Evolutionary conservation across 2,888 invertebrate species (phyloP).

Genomic region (Melieria picta): DNA sequence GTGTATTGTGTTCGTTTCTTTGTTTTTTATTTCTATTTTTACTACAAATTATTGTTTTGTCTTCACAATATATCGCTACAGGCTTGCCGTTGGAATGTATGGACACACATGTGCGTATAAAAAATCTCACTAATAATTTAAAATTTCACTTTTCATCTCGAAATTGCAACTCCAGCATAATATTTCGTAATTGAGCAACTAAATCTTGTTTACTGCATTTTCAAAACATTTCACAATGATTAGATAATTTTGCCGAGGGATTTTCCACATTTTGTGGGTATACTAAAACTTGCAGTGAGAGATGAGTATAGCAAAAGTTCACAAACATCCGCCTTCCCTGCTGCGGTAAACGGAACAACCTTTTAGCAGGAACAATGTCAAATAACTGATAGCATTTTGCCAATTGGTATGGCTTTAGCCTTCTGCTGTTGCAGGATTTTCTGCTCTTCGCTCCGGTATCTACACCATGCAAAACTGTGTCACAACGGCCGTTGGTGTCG

Average conservation of each 20-base stretch:
- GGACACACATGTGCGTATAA: background rate
- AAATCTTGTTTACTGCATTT: background rate
- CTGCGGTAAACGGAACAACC: conserved; percentile 52
- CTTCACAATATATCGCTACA: background rate
- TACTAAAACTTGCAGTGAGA: conserved; percentile 38
- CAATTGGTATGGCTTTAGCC: conserved; percentile 37
- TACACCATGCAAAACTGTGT: conserved; percentile 13
- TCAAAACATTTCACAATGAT: conserved; percentile 14
- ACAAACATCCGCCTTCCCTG: conserved; percentile 25
- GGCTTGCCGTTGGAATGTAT: background rate
- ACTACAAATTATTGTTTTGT: background rate
- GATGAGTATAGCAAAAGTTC: conserved; percentile 27
- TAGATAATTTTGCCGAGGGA: conserved; percentile 36
- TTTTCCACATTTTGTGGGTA: conserved; percentile 42
- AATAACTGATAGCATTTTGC: conserved; percentile 55
- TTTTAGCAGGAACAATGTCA: conserved; percentile 62
- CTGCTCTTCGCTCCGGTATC: conserved; percentile 14
- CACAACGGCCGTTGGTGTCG: conserved; percentile 5
- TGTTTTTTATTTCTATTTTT: background rate
- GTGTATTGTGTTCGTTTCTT: background rate
- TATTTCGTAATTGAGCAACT: no score
- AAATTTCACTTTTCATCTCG: background rate
- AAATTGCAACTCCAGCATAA: no score
- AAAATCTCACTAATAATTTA: background rate
- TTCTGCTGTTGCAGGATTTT: conserved; percentile 26